A percentile compares a stretch with the other conserved stretches of the same genome.
Evolutionary conservation across 2,113 vertebrate species (phyloP).

Genomic region (Hyperoodon ampullatus): DNA sequence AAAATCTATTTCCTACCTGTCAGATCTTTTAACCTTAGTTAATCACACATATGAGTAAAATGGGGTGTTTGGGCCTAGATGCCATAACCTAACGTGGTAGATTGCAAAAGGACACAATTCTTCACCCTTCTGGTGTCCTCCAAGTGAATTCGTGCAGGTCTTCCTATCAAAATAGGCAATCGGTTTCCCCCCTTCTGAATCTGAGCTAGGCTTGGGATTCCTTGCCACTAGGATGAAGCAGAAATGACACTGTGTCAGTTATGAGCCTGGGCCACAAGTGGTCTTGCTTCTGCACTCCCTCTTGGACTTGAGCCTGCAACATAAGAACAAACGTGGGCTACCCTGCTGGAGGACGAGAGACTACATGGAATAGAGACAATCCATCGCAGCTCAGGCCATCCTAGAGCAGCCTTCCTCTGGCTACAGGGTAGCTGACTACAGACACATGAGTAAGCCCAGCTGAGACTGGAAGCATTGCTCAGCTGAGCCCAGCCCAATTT

Average conservation of each 20-base stretch:
- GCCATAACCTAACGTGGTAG: not conserved
- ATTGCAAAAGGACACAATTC: not conserved
- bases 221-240: not conserved
- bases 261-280: not conserved
- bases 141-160: not conserved
- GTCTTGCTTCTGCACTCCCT: not conserved
- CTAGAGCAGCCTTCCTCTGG: not conserved
- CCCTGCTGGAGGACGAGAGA: not conserved
- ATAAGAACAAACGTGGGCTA: not conserved
- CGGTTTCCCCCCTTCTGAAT: not conserved
- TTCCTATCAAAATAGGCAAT: not conserved
- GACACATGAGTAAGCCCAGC: not conserved
- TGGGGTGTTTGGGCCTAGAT: not conserved
- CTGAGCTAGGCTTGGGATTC: not conserved
- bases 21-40: not conserved
- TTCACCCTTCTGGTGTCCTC: not conserved
- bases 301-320: not conserved
- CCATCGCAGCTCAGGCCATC: not conserved
- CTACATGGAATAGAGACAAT: not conserved
- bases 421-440: not conserved
- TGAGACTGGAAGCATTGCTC: not conserved
- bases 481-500: not conserved
- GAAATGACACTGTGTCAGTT: not conserved
- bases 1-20: conserved; percentile 8
- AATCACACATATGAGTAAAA: not conserved